phyloP scores from a whole-genome alignment of 2,888 invertebrate species.

The Acleris literana region DNA sequence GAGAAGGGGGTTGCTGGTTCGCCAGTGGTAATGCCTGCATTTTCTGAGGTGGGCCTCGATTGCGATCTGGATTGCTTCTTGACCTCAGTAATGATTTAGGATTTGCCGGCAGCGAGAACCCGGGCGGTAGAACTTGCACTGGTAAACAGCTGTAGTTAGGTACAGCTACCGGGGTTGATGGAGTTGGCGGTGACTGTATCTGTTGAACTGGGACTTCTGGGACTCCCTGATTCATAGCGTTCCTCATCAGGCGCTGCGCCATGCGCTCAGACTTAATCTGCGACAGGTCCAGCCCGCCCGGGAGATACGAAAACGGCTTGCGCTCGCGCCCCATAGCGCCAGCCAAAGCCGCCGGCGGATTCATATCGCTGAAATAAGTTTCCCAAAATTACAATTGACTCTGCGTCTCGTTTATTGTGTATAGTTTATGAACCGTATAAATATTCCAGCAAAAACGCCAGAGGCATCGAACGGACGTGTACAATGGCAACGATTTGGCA shows the following conservation, averaged over 20 bases:
- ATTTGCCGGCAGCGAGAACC: conserved; percentile 87
- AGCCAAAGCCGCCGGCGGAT: conserved; percentile 93
- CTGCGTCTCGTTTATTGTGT: conserved; percentile 33
- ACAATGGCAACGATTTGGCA: conserved; percentile 62
- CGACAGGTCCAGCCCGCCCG: conserved; percentile 95
- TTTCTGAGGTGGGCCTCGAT: conserved; percentile 52
- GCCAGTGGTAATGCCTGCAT: conserved; percentile 45
- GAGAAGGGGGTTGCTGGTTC: conserved; percentile 13
- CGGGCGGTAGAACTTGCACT: conserved; percentile 78
- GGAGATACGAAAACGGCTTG: conserved; percentile 97
- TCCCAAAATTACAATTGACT: conserved; percentile 47
- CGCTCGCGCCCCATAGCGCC: conserved; percentile 96
- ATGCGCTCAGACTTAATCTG: conserved; percentile 96
- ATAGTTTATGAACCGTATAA: conserved; percentile 51
- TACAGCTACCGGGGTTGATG: conserved; percentile 70
- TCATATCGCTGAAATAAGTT: conserved; percentile 76
- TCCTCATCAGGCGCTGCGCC: conserved; percentile 87
- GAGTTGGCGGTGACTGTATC: conserved; percentile 75
- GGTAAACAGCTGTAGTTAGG: conserved; percentile 78
- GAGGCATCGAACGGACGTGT: conserved; percentile 49
- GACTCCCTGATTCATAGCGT: conserved; percentile 87
- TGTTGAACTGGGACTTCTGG: conserved; percentile 84
- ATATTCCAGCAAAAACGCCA: conserved; percentile 51
- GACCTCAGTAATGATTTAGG: conserved; percentile 82
- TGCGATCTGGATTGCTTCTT: conserved; percentile 65